A percentile compares a stretch with the other conserved stretches of the same genome.
Evolutionary conservation across 2,888 invertebrate species (phyloP).

Genomic region (Cephus spinipes): DNA sequence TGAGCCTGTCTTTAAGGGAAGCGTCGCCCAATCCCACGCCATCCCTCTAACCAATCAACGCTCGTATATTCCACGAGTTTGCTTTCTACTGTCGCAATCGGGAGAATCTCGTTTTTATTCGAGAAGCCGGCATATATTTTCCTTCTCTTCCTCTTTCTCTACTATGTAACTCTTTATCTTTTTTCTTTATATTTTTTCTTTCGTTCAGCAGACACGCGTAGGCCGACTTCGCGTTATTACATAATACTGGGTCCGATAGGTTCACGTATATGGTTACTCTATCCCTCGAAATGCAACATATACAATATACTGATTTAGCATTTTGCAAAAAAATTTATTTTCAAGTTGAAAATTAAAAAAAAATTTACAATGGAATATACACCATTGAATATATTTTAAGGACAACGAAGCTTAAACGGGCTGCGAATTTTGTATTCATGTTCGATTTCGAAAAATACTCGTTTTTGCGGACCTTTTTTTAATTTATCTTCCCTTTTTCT

Average conservation of each 20-base stretch:
- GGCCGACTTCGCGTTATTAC: background rate
- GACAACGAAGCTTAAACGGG: background rate
- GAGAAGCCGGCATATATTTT: background rate
- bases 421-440: background rate
- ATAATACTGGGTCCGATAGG: background rate
- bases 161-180: background rate
- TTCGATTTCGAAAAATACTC: background rate
- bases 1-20: conserved; percentile 38
- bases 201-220: background rate
- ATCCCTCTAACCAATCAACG: conserved; percentile 12
- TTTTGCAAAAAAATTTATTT: too few relatives aligned
- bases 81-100: conserved; percentile 28
- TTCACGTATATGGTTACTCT: background rate
- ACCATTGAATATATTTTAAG: background rate
- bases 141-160: background rate
- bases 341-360: too few relatives aligned
- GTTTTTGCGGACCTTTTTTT: background rate
- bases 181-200: background rate
- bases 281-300: background rate
- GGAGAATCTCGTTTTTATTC: conserved; percentile 1
- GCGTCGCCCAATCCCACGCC: conserved; percentile 34
- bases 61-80: conserved; percentile 9
- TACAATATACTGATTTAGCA: too few relatives aligned
- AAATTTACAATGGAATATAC: background rate
- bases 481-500: background rate